Base-by-base conservation (phyloP, 2,797 vertebrate species). In the Darevskia nairensis region DNA sequence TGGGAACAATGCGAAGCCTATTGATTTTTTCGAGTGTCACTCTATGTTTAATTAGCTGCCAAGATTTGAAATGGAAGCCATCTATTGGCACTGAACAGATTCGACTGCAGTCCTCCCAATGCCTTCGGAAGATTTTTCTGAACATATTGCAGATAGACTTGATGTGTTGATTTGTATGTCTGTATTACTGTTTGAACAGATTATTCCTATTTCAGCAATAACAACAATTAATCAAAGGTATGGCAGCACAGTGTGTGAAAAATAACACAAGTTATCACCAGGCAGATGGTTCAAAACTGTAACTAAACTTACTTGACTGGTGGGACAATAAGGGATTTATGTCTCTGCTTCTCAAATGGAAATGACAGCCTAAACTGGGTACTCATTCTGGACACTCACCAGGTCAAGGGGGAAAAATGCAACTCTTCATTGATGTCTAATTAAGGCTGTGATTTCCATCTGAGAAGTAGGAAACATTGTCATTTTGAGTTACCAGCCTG, bases 41-140 rank as follows among this genome's bases (percentile, higher is more conserved):
- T 4, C 64, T 89, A 7, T 87, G 4, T 80, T 39, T 88, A 84
- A 72, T 94, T 91, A 88, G 89, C 59, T 92, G 66, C 82, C 86
- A 90, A 86, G 84, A 74, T 23, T 68, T 77, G 87, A 88, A 76
- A 61, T 80, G 55, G 87, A 90, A 87, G 17, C 25, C 44, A 82
- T 90, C 82, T 82, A 35, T 46, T 84, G 8, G 68, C 66, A 66
- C 64, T 78, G 7, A 86, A 69, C 66, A 89, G 72, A 69, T 35
- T 66, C 76, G 76, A 90, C 84, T 76, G 66, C 23, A 39, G 50
- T 75, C 75, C 44, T 90, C 86, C 19, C 0, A 17, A 46, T 74
- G 17, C 44, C 71, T 76, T 32, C 68, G 8, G 61, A 86, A 80
- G 21, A 25, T 82, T 78, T 41, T 19, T 69, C 64, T 86, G 80